These are phyloP conservation scores for Pangasius krempfi DNA, from an alignment of 2,797 vertebrate species.

Conservation along the genomic window DNA sequence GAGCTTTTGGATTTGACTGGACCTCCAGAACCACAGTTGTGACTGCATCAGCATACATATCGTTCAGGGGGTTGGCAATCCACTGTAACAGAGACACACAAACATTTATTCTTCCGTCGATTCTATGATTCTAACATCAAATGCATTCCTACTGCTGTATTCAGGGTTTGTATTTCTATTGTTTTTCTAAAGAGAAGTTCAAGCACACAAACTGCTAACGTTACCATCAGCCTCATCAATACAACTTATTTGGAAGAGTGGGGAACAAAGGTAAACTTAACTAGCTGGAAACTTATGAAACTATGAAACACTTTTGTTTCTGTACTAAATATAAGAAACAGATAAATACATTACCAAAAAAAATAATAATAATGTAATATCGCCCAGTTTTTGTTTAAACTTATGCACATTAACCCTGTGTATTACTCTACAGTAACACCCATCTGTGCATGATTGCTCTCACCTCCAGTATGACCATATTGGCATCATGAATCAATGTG, in stretches of 20 bases:
- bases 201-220: neutral
- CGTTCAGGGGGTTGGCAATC: constrained; percentile 93
- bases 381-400: neutral
- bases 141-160: neutral
- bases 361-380: neutral
- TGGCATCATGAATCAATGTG: constrained; percentile 87
- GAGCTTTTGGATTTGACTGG: constrained; percentile 91
- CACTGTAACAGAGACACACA: constrained; percentile 74
- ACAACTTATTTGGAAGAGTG: neutral
- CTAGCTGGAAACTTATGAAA: neutral
- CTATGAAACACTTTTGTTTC: neutral
- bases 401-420: neutral
- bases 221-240: neutral
- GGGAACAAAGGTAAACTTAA: neutral
- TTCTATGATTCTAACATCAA: neutral
- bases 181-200: neutral
- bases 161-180: neutral
- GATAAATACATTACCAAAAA: neutral
- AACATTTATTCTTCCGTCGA: neutral
- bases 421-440: no score
- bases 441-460: constrained; percentile 40
- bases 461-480: constrained; percentile 92
- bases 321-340: neutral
- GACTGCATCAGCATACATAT: constrained; percentile 94
- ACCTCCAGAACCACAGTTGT: constrained; percentile 92